Conservation (phyloP, 2,113 vertebrate genomes). For the Oxyruncus cristatus region DNA sequence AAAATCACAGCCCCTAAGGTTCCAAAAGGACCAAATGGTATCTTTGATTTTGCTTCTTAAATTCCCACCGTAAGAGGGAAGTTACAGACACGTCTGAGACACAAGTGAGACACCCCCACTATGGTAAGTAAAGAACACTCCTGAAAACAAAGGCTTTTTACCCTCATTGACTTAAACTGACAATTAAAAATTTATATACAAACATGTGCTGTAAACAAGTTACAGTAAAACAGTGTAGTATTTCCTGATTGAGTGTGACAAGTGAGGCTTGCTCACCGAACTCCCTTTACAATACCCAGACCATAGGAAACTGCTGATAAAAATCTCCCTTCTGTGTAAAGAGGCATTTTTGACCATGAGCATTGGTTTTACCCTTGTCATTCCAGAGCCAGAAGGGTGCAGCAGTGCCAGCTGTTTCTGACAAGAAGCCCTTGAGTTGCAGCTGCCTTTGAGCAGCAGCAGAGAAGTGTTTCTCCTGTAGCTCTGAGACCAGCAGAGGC, state of each 20-base stretch:
- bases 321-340: background rate
- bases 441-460: background rate
- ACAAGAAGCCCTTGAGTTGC: constrained; percentile 1
- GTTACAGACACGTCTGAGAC: background rate
- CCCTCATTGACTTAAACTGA: background rate
- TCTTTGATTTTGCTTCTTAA: background rate
- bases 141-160: background rate
- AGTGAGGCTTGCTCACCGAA: background rate
- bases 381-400: background rate
- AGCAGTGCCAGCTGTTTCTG: background rate
- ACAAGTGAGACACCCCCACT: no score
- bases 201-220: background rate
- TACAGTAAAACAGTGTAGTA: background rate
- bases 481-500: background rate
- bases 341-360: background rate
- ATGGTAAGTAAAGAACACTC: background rate
- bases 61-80: background rate
- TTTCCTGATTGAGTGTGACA: background rate
- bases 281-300: background rate
- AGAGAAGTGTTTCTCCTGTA: background rate
- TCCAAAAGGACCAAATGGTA: background rate
- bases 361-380: background rate
- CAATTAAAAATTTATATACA: background rate
- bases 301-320: fast-evolving
- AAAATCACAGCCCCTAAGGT: background rate